Conservation (phyloP, 2,888 invertebrate species). For the Hylaea fasciaria region DNA sequence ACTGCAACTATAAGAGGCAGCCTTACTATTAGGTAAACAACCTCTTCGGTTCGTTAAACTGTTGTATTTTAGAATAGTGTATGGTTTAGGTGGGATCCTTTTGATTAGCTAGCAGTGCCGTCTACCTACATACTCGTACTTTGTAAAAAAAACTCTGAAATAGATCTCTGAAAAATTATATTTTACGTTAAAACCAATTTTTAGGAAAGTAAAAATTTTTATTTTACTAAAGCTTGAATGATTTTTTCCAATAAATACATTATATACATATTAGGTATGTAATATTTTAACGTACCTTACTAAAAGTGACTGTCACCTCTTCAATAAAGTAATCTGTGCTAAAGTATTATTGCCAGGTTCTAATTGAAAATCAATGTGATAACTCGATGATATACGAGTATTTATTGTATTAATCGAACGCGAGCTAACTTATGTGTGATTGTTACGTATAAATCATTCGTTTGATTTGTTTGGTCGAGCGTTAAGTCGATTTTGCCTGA, state of each 20-base stretch:
- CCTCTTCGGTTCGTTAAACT: too few species aligned
- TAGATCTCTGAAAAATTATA: too few species aligned
- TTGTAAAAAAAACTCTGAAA: too few species aligned
- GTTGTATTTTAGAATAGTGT: too few species aligned
- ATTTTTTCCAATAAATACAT: too few species aligned
- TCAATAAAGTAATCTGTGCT: slow-evolving; percentile 20
- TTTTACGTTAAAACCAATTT: too few species aligned
- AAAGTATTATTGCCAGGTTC: slow-evolving; percentile 13
- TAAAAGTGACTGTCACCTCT: neutral
- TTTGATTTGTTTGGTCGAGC: neutral
- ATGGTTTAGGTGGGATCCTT: neutral
- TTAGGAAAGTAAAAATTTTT: too few species aligned
- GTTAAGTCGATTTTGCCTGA: neutral
- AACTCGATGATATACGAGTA: slow-evolving; percentile 20
- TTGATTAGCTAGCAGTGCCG: neutral
- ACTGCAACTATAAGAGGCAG: too few species aligned
- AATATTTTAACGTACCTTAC: neutral
- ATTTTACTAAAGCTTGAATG: too few species aligned
- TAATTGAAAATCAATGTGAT: slow-evolving; percentile 27
- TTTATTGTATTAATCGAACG: slow-evolving; percentile 17
- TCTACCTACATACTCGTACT: too few species aligned
- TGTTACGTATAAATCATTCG: neutral
- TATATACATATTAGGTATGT: too few species aligned
- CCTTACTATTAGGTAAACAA: too few species aligned
- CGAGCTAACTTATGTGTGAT: neutral